These are phyloP conservation scores for Synanthedon andrenaeformis DNA, from an alignment of 2,888 invertebrate genomes.

Conservation along the genomic window DNA sequence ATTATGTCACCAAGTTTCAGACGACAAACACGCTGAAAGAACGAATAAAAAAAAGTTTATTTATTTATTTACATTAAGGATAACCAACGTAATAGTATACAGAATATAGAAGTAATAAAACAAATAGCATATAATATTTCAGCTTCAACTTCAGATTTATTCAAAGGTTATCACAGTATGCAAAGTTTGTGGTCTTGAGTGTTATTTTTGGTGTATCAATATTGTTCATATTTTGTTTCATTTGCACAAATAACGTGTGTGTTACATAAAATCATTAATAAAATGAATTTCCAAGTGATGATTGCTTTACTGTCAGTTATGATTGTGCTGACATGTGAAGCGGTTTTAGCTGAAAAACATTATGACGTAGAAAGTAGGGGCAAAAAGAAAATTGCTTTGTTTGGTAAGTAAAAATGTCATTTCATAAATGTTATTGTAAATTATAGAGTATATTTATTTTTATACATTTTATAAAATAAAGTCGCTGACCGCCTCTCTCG, in stretches of 20 bases:
- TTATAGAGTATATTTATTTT: background rate
- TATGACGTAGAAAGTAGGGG: constrained; percentile 36
- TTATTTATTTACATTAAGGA: background rate
- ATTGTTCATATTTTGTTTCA: no score
- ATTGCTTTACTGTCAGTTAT: constrained; percentile 3
- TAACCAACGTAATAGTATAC: no score
- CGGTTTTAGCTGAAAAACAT: background rate
- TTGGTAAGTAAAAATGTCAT: constrained; percentile 30
- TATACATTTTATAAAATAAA: background rate
- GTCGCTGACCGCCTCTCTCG: no score
- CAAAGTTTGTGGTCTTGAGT: no score
- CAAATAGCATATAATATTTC: no score
- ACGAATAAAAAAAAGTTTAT: background rate
- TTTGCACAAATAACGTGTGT: no score
- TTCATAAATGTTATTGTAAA: background rate
- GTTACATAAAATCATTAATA: background rate
- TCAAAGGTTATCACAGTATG: no score
- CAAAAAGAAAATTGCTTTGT: constrained; percentile 51
- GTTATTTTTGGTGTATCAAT: no score
- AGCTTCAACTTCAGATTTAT: no score
- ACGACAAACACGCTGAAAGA: background rate
- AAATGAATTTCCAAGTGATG: background rate
- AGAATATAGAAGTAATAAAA: no score
- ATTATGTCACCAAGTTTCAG: background rate
- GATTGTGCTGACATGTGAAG: constrained; percentile 13